Conservation (phyloP, 2,888 invertebrate genomes). For the Listrodromus nycthemerus region DNA sequence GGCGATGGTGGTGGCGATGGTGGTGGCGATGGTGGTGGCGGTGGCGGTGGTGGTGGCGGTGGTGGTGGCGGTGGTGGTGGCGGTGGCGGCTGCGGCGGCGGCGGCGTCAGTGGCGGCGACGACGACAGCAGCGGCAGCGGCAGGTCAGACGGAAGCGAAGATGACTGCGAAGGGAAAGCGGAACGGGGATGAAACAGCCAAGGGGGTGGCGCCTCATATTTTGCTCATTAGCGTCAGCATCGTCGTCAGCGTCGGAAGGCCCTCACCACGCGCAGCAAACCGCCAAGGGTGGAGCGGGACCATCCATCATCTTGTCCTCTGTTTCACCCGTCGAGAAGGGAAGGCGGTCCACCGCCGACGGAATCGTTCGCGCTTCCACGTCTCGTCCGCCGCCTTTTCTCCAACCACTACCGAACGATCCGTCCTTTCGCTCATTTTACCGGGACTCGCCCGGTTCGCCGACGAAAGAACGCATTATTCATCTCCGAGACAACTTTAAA, state of each 20-base stretch:
- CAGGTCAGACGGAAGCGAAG: constrained; percentile 68
- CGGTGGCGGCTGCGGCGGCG: too few species aligned
- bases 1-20: too few species aligned
- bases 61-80: too few species aligned
- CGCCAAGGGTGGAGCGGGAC: constrained; percentile 76
- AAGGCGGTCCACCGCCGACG: constrained; percentile 70
- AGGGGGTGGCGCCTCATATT: constrained; percentile 83
- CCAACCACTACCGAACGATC: constrained; percentile 48
- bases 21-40: too few species aligned
- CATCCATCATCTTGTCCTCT: constrained; percentile 83
- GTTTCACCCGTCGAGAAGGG: constrained; percentile 70
- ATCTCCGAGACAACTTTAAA: constrained; percentile 59
- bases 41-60: too few species aligned
- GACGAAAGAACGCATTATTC: constrained; percentile 66
- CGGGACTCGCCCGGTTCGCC: constrained; percentile 72
- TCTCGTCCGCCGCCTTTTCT: constrained; percentile 48
- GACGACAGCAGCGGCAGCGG: constrained; percentile 57
- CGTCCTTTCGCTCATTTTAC: constrained; percentile 74
- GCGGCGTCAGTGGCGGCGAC: too few species aligned
- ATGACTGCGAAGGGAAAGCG: constrained; percentile 64
- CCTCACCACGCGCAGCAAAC: constrained; percentile 77
- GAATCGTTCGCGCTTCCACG: constrained; percentile 64
- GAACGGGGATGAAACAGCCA: constrained; percentile 64
- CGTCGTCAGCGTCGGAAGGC: constrained; percentile 82
- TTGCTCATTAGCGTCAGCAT: constrained; percentile 84